Evolutionary conservation across 2,113 vertebrate species (phyloP), one percentile per base, ranked within the genome.

Genomic region (Myocastor coypus): DNA sequence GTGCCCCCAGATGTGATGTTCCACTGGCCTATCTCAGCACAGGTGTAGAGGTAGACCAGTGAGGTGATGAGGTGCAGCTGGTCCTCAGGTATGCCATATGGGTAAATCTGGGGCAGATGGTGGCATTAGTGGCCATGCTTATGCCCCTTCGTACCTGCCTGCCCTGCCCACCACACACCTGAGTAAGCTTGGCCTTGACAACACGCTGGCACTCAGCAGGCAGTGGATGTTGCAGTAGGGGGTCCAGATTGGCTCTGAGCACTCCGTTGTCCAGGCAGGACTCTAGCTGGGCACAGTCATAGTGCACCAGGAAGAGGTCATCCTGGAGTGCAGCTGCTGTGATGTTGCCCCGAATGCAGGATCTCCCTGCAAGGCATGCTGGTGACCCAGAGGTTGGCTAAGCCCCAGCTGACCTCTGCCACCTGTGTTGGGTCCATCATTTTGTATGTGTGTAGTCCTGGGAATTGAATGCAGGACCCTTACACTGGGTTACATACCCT

Each of bases 111-210:
- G 0, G 59, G 83, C 5, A 34, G 11, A 5, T 0, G 2, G 12
- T 22, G 9, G 66, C 42, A 57, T 92, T 32, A 85, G 85, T 3
- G 26, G 14, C 10, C 9, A n/a, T 1, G 3, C 42, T 61, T 16
- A 6, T 3, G 6, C 55, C 83, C 40, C 16, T 2, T 42, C 8
- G 6, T 1, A 61, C n/a, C 1, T 63, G 32, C 1, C n/a, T 3
- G 0, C 7, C 1, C 4, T 16, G 32, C 71, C 5, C 1, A 1
- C 46, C 1, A 6, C 11, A 92, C 82, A 99, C 98, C 98, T 97
- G 92, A 1, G 95, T 32, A 26, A 99, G 90, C 94, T 97, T 99
- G 16, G 92, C 66, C 64, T 98, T 99, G 85, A 98, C 0, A 0
- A 97, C 87, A 0, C 0, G 0, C 16, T 66, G 42, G 34, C 68